A percentile compares a stretch with the other conserved stretches of the same genome.
Evolutionary conservation across 2,113 vertebrate species (phyloP).

Genomic region (Xerus inauris): DNA sequence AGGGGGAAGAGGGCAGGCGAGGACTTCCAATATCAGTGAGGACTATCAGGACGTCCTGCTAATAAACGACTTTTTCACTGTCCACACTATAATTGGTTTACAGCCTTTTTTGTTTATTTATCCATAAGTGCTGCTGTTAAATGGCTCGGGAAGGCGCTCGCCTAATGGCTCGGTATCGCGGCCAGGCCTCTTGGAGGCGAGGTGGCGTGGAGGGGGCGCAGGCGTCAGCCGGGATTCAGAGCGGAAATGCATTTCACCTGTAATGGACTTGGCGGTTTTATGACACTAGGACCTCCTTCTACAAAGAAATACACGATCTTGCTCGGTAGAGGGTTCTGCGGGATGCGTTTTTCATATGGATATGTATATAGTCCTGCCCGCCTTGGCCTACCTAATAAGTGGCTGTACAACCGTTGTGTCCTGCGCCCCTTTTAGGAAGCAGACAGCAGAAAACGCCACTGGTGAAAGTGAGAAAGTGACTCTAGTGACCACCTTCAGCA

Average conservation of each 20-base stretch:
- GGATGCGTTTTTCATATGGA: not conserved
- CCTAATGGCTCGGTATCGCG: constrained; percentile 93
- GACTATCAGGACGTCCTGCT: constrained; percentile 85
- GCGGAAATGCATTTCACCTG: constrained; percentile 80
- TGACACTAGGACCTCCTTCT: not conserved
- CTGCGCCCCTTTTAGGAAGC: not conserved
- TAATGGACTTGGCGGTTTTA: constrained; percentile 83
- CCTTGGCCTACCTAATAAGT: not conserved
- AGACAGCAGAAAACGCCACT: not conserved
- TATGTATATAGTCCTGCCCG: not conserved
- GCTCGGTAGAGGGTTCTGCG: not conserved
- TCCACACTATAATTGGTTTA: constrained; percentile 94
- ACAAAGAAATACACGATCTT: not conserved
- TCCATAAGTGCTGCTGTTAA: constrained; percentile 93
- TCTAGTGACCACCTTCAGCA: accelerated
- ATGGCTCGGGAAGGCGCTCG: constrained; percentile 91
- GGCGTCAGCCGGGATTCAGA: constrained; percentile 60
- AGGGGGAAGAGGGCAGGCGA: not conserved
- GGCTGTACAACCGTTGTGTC: not conserved
- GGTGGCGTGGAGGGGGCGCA: constrained; percentile 43
- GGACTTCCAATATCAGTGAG: constrained; percentile 64
- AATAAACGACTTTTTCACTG: constrained; percentile 95
- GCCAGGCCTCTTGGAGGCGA: constrained; percentile 61
- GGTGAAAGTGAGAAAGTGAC: not conserved
- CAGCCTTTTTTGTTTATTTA: constrained; percentile 93